A percentile compares a stretch with the other conserved stretches of the same genome.
phyloP scores from a whole-genome alignment of 2,113 vertebrate genomes.

The Apeltes quadracus region DNA sequence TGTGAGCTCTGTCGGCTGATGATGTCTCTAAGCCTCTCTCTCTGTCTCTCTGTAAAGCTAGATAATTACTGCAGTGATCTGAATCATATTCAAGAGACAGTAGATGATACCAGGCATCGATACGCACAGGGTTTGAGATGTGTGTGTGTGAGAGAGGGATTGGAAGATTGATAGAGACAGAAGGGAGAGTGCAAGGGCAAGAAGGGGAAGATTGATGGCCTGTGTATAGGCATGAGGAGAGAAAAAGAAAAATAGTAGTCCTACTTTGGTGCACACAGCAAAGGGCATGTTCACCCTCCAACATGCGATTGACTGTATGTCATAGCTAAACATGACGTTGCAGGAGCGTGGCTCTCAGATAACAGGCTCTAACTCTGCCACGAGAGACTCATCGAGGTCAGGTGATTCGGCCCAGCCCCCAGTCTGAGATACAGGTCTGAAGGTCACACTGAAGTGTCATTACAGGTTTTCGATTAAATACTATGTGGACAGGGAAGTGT shows the following conservation, averaged over 20 bases:
- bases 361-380: background rate
- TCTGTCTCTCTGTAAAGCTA: slow-evolving; percentile 21
- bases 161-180: slow-evolving; percentile 31
- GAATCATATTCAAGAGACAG: slow-evolving; percentile 52
- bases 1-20: slow-evolving; percentile 64
- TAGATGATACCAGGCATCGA: slow-evolving; percentile 8
- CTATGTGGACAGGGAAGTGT: background rate
- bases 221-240: background rate
- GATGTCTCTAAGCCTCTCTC: slow-evolving; percentile 34
- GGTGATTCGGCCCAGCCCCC: background rate
- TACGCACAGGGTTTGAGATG: background rate
- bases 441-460: background rate
- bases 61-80: slow-evolving; percentile 34
- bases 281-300: background rate
- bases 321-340: background rate
- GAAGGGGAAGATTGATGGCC: slow-evolving; percentile 19
- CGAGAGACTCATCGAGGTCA: too few species aligned
- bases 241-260: too few species aligned
- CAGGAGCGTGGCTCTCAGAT: background rate
- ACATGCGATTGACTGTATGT: background rate
- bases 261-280: too few species aligned
- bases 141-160: background rate
- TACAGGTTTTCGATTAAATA: background rate
- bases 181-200: slow-evolving; percentile 9
- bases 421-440: background rate